phyloP scores from a whole-genome alignment of 1,140 invertebrate species.

The Calephelis nemesis region DNA sequence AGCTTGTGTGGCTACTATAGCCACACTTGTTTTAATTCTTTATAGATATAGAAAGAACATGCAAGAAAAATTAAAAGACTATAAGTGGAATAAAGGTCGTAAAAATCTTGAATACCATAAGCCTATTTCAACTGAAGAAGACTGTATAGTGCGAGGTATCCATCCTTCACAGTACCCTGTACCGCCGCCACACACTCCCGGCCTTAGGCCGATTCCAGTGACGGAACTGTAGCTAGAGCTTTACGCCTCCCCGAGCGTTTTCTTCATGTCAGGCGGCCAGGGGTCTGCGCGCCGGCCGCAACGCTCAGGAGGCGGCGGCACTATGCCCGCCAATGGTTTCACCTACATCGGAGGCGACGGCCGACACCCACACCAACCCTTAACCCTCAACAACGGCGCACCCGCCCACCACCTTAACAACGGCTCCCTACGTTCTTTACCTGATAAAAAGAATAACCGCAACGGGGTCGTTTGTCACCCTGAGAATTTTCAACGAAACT shows the following conservation, averaged over 20 bases:
- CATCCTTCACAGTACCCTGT: conserved; percentile 81
- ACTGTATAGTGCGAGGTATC: conserved; percentile 83
- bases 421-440: conserved; percentile 66
- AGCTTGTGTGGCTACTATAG: conserved; percentile 83
- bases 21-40: conserved; percentile 84
- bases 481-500: conserved; percentile 72
- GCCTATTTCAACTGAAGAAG: conserved; percentile 91
- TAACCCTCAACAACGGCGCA: conserved; percentile 76
- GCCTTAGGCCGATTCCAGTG: conserved; percentile 88
- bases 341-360: conserved; percentile 85
- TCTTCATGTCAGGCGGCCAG: conserved; percentile 81
- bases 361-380: conserved; percentile 65
- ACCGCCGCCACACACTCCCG: conserved; percentile 79
- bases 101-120: conserved; percentile 94
- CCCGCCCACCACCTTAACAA: conserved; percentile 75
- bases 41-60: conserved; percentile 89
- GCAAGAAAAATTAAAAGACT: conserved; percentile 88
- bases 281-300: conserved; percentile 78
- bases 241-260: conserved; percentile 87
- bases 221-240: conserved; percentile 96
- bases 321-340: conserved; percentile 86
- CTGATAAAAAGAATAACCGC: conserved; percentile 71
- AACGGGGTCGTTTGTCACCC: conserved; percentile 70
- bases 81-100: conserved; percentile 89
- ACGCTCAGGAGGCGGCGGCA: conserved; percentile 82